Evolutionary conservation across 2,113 vertebrate species (phyloP).

Genomic region (Vulpes ferrilata): DNA sequence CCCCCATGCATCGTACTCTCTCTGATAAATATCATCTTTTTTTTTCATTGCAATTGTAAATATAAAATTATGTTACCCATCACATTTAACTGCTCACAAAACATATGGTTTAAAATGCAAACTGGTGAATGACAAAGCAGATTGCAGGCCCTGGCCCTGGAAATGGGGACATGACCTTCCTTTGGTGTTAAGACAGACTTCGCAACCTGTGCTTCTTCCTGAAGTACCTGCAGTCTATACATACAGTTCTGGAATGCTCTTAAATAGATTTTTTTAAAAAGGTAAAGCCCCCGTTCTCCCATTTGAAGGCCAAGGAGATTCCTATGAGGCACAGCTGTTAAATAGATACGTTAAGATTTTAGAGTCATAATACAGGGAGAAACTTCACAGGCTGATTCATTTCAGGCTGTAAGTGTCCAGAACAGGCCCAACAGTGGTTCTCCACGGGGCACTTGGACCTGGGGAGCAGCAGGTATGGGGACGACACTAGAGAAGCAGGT

Average conservation of each 20-base stretch:
- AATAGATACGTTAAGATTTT: neutral
- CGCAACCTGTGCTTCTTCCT: neutral
- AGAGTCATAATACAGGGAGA: neutral
- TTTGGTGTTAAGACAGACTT: neutral
- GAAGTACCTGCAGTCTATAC: neutral
- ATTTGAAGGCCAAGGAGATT: neutral
- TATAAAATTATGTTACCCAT: neutral
- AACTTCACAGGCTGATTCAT: neutral
- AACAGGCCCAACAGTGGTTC: neutral
- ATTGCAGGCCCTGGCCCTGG: neutral
- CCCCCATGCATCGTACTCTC: too few relatives aligned
- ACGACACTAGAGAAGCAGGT: neutral
- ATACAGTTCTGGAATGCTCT: neutral
- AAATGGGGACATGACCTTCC: neutral
- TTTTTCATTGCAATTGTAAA: neutral
- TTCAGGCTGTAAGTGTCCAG: neutral
- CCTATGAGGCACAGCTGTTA: neutral
- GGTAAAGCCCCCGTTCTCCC: neutral
- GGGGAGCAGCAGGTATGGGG: neutral
- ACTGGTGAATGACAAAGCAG: neutral
- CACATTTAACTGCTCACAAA: conserved; percentile 30
- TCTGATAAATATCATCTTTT: too few relatives aligned
- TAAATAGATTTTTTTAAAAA: neutral
- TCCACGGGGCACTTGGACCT: neutral
- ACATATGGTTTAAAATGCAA: neutral